Evolutionary conservation across 2,113 vertebrate genomes (phyloP), one percentile per base, ranked within the genome.

Genomic region (Gallinago jamesoni): DNA sequence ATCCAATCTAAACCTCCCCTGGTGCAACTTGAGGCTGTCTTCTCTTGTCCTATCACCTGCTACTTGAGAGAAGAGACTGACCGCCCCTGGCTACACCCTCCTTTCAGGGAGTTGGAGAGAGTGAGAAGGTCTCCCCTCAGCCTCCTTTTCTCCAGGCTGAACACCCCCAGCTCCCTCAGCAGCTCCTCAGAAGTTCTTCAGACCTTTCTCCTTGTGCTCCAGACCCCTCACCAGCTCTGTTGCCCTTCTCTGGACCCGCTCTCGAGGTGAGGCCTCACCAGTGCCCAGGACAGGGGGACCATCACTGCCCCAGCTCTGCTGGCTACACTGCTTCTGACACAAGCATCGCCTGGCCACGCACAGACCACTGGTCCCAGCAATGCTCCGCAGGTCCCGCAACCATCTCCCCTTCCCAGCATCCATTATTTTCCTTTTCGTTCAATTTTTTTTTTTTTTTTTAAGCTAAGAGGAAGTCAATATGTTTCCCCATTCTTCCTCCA

Each of bases 351-450:
- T 17, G 62, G 56, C 48, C 52, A 50, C 14, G 6, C 27, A 23
- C 0, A 3, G n/a, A 21, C 43, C 30, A 9, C 47, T 5, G 14
- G 30, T 6, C 48, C 48, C 35, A 20, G 30, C 0, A 0, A 60
- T 8, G 47, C 43, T n/a, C 28, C 2, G 2, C 41, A 25, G 57
- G 19, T 74, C 35, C 82, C 2, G 1, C 43, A n/a, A 19, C 48
- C 30, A 27, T 4, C 28, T 67, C 37, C 43, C 28, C 25, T 25
- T 30, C 48, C 41, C 39, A 23, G 10, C 37, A 59, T 14, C 43
- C 52, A 15, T 19, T 30, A 28, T 39, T 70, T 60, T 22, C 43
- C 28, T 18, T 74, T 59, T 22, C 11, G 25, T 24, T 43, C 6
- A 57, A 59, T 30, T 47, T 39, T 41, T 52, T 66, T 30, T 47